Evolutionary conservation across 2,888 invertebrate genomes (phyloP).

Genomic region (Lypha dubia): DNA sequence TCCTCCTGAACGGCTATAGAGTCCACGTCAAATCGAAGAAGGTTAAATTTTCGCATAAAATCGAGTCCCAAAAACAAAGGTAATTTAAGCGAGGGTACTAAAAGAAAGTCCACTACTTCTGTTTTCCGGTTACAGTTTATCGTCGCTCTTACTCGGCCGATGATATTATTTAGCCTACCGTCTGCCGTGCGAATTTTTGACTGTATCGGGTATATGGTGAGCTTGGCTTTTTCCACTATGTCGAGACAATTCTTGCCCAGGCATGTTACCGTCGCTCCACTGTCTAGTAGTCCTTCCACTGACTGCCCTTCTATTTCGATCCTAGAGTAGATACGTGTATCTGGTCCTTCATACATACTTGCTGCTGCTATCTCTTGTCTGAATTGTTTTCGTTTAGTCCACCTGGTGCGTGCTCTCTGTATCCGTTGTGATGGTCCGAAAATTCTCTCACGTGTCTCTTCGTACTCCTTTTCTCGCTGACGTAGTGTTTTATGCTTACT

Average conservation of each 20-base stretch:
- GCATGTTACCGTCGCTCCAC: background rate
- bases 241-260: constrained; percentile 1
- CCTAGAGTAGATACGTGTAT: too few species aligned
- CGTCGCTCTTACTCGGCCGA: background rate
- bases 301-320: background rate
- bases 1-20: background rate
- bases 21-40: background rate
- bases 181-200: constrained; percentile 2
- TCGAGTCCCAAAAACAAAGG: background rate
- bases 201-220: background rate
- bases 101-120: background rate
- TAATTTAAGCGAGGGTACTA: background rate
- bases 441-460: too few species aligned
- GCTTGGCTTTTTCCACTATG: background rate
- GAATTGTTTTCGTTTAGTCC: too few species aligned
- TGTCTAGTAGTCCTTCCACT: constrained; percentile 11
- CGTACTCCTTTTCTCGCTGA: too few species aligned
- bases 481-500: too few species aligned
- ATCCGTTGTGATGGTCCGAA: too few species aligned
- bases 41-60: background rate
- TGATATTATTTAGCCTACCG: background rate
- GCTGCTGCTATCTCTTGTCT: too few species aligned
- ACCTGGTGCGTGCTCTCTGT: too few species aligned
- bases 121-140: background rate
- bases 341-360: too few species aligned